These are phyloP conservation scores for Cotesia typhae DNA, from an alignment of 1,140 invertebrate species.

Conservation along the genomic window DNA sequence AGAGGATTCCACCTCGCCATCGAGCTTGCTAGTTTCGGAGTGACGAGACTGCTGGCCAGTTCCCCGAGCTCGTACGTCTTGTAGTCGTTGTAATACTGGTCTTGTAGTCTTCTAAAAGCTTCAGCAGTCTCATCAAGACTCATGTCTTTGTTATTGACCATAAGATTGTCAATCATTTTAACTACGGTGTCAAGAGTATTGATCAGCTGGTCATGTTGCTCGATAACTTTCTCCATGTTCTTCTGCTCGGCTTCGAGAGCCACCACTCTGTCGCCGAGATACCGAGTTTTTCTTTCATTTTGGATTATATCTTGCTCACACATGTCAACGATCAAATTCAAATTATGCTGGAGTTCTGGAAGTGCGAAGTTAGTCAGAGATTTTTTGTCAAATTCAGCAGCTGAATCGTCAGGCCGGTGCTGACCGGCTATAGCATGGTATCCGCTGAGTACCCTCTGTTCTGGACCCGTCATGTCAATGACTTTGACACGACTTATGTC, in stretches of 20 bases:
- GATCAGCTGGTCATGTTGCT: constrained; percentile 79
- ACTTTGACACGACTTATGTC: constrained; percentile 90
- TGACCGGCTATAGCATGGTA: constrained; percentile 87
- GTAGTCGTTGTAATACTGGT: constrained; percentile 71
- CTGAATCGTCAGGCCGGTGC: constrained; percentile 68
- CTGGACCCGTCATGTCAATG: constrained; percentile 98
- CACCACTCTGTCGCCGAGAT: constrained; percentile 80
- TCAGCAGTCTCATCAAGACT: constrained; percentile 77
- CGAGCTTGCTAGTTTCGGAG: constrained; percentile 74
- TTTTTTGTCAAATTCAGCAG: constrained; percentile 67
- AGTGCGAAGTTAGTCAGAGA: constrained; percentile 73
- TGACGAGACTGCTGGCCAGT: constrained; percentile 73
- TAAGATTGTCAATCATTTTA: constrained; percentile 74
- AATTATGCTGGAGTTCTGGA: constrained; percentile 92
- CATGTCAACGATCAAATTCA: constrained; percentile 89
- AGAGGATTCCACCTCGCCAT: constrained; percentile 81
- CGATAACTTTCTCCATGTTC: constrained; percentile 74
- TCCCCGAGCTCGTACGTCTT: constrained; percentile 73
- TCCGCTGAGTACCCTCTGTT: constrained; percentile 91
- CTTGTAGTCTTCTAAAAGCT: constrained; percentile 79
- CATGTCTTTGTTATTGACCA: constrained; percentile 69
- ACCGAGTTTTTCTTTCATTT: constrained; percentile 81
- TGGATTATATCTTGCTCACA: constrained; percentile 95
- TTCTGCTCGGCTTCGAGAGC: constrained; percentile 83
- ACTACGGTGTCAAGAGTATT: constrained; percentile 78